Evolutionary conservation across 2,888 invertebrate species (phyloP).

Genomic region (Lasioglossum lativentre): DNA sequence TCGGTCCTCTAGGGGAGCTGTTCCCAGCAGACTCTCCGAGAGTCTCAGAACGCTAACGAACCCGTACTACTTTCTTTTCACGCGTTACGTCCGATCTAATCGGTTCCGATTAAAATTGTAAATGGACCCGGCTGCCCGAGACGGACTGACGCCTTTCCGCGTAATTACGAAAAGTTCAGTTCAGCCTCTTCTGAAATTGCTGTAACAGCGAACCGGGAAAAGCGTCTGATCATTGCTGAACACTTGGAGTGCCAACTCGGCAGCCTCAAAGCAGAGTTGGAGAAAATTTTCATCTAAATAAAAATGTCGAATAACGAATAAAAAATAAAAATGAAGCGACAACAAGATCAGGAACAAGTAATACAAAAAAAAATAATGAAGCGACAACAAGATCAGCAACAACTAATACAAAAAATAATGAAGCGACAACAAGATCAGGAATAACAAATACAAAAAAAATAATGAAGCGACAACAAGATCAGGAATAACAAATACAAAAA

Average conservation of each 20-base stretch:
- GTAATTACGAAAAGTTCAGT: neutral
- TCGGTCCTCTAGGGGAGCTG: neutral
- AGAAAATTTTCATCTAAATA: too few relatives aligned
- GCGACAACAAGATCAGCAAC: too few relatives aligned
- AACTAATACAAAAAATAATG: too few relatives aligned
- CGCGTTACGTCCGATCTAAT: constrained; percentile 33
- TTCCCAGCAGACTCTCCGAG: neutral
- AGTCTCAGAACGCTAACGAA: constrained; percentile 20
- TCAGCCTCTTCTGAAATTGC: neutral
- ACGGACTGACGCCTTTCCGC: neutral
- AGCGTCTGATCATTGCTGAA: neutral
- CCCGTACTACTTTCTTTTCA: constrained; percentile 41
- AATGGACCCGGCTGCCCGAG: constrained; percentile 15
- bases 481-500: too few relatives aligned
- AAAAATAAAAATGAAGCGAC: too few relatives aligned
- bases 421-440: too few relatives aligned
- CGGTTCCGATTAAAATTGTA: constrained; percentile 41
- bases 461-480: too few relatives aligned
- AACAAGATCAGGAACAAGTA: too few relatives aligned
- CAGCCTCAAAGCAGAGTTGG: too few relatives aligned
- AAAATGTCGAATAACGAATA: too few relatives aligned
- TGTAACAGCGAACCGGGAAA: neutral
- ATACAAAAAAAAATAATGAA: too few relatives aligned
- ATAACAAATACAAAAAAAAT: too few relatives aligned
- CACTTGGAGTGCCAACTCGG: neutral